Percentiles rank a stretch among this genome's conserved stretches.
Conservation (phyloP, 1,140 invertebrate species). For the Macrobrachium rosenbergii region DNA sequence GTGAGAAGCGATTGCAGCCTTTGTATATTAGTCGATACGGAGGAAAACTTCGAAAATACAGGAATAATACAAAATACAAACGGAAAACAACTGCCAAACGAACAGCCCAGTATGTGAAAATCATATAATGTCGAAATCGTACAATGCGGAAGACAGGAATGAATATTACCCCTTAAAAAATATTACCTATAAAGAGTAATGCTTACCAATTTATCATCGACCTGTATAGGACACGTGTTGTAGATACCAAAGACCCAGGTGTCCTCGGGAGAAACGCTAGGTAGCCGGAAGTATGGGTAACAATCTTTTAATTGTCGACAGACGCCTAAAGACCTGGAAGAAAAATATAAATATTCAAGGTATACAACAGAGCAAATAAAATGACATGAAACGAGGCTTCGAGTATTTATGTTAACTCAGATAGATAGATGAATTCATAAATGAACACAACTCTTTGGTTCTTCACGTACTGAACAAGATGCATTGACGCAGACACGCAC, state of each 20-base stretch:
- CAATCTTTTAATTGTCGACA: conserved; percentile 72
- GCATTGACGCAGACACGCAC: too few species aligned
- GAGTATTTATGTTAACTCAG: too few species aligned
- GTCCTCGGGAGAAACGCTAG: conserved; percentile 77
- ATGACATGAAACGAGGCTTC: neutral
- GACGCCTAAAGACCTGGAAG: conserved; percentile 24
- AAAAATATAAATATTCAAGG: neutral
- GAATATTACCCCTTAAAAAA: neutral
- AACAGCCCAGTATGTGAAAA: too few species aligned
- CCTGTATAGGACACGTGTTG: conserved; percentile 76
- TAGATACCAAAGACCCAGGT: conserved; percentile 82
- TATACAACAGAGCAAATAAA: neutral
- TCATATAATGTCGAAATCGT: neutral
- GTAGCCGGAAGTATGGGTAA: conserved; percentile 82
- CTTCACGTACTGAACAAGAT: too few species aligned
- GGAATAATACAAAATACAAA: too few species aligned
- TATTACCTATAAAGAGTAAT: neutral
- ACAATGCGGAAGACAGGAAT: neutral
- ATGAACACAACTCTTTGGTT: too few species aligned
- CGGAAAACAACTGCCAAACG: too few species aligned
- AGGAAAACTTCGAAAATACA: too few species aligned
- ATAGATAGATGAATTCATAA: too few species aligned
- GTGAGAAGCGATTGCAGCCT: too few species aligned
- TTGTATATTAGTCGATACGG: too few species aligned
- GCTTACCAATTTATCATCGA: conserved; percentile 40